Evolutionary conservation across 2,888 invertebrate species (phyloP), one percentile per base, ranked within the genome.

Genomic region (Tubiluchus corallicola): DNA sequence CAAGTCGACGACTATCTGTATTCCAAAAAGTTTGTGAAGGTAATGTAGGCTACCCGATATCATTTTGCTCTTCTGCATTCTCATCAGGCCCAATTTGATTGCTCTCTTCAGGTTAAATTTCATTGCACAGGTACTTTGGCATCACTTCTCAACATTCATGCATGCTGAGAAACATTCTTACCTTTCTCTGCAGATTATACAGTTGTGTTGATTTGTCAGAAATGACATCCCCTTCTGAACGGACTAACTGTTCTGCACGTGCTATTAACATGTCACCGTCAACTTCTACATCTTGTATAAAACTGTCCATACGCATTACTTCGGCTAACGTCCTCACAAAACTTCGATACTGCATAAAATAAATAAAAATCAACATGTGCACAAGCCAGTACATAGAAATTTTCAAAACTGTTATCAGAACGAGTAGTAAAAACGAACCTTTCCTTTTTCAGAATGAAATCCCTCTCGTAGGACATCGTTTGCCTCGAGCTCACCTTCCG

Each of bases 201-300:
- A 84, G 79, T n/a, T 81, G 75, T 4, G 78, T 79, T 18, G 81
- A 82, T 75, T 81, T 80, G 66, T 82, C 82, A 15, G 79, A 79
- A 47, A 83, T 70, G 62, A 81, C 78, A 63, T 82, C 82, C 56
- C 76, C 77, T 66, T 84, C 83, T 42, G 81, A 69, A 54, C 79
- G 70, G 19, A 79, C 73, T 47, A 84, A 68, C 61, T 87, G 84
- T 62, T 88, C 83, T 2, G 83, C 83, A 38, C 87, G 73, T 48
- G 83, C 76, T 45, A 87, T 66, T 47, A 90, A 70, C 41, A 82
- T 79, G 57, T 88, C 87, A 0, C 82, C 77, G 57, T 79, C 79
- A 57, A 82, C 70, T 59, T 83, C 82, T 50, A 81, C 70, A 61
- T 83, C 82, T 55, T 76, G 73, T 19, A 79, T 77, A 55, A 83